Evolutionary conservation across 2,888 invertebrate genomes (phyloP).

Genomic region (Drosophila nigritarsus): DNA sequence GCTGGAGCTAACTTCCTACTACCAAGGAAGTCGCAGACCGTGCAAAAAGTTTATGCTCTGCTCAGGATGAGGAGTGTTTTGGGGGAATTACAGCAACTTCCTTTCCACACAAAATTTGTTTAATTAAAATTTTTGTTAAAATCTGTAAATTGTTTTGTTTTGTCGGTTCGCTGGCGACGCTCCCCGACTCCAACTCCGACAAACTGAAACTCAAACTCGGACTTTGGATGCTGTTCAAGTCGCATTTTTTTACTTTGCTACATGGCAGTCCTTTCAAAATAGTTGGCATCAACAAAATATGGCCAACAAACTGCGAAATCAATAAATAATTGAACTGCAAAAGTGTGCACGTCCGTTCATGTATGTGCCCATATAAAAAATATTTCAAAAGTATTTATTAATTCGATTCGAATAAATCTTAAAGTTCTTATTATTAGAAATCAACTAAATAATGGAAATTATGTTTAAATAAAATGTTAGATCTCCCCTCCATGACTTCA

Average conservation of each 20-base stretch:
- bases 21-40: constrained; percentile 75
- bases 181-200: constrained; percentile 15
- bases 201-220: not conserved
- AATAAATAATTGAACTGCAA: constrained; percentile 52
- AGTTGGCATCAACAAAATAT: constrained; percentile 68
- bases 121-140: constrained; percentile 80
- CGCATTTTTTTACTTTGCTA: constrained; percentile 5
- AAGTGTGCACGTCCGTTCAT: constrained; percentile 16
- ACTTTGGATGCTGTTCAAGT: constrained; percentile 20
- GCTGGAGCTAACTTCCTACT: constrained; percentile 74
- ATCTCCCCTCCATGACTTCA: not conserved
- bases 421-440: not conserved
- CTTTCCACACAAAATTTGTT: constrained; percentile 78
- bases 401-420: not conserved
- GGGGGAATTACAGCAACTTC: constrained; percentile 63
- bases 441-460: not conserved
- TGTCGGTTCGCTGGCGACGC: constrained; percentile 32
- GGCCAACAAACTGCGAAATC: constrained; percentile 54
- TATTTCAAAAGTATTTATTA: not conserved
- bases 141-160: constrained; percentile 78
- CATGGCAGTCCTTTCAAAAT: constrained; percentile 39
- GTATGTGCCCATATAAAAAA: not conserved
- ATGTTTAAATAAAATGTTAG: no score
- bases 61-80: constrained; percentile 1
- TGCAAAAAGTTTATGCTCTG: constrained; percentile 58